Conservation (phyloP, 37 sponge, comb jelly and placozoan genomes). For the Aplysina aerophoba region DNA sequence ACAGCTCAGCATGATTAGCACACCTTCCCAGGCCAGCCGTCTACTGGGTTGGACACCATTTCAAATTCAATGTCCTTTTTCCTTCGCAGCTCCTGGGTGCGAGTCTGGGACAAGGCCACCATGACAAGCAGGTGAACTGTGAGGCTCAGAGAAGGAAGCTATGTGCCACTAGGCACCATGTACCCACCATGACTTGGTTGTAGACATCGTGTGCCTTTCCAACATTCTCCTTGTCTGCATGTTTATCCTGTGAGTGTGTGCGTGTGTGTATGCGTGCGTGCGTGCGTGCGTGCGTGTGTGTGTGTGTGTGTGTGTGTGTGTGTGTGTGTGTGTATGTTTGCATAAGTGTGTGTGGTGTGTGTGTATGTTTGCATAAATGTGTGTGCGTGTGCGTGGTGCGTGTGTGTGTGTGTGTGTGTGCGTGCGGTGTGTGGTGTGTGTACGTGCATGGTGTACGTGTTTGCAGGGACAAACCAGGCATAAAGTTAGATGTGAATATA, state of each 20-base stretch:
- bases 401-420: too few species aligned
- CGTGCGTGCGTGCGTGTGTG: too few species aligned
- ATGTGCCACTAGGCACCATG: neutral
- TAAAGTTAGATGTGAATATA: too few species aligned
- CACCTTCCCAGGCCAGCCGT: conserved; percentile 82
- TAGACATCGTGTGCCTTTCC: conserved; percentile 46
- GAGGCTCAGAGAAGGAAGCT: neutral
- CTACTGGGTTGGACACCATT: conserved; percentile 81
- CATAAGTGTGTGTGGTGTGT: too few species aligned
- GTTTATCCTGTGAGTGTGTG: conserved; percentile 59
- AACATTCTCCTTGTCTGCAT: conserved; percentile 71
- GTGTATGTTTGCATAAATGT: too few species aligned
- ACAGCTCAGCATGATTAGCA: neutral
- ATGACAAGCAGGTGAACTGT: neutral
- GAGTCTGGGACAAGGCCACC: conserved; percentile 31
- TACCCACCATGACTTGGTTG: conserved; percentile 14
- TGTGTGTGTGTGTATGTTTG: too few species aligned
- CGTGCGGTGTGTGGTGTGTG: too few species aligned
- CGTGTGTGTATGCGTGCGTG: too few species aligned
- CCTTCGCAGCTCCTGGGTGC: conserved; percentile 78
- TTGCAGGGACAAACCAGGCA: too few species aligned
- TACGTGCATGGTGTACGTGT: too few species aligned
- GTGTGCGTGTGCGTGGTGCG: too few species aligned
- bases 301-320: neutral
- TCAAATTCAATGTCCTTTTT: conserved; percentile 89